Percentiles rank a stretch among this genome's conserved stretches.
These are phyloP conservation scores for Leuciscus idus DNA, from an alignment of 2,113 vertebrate species.

Conservation along the genomic window DNA sequence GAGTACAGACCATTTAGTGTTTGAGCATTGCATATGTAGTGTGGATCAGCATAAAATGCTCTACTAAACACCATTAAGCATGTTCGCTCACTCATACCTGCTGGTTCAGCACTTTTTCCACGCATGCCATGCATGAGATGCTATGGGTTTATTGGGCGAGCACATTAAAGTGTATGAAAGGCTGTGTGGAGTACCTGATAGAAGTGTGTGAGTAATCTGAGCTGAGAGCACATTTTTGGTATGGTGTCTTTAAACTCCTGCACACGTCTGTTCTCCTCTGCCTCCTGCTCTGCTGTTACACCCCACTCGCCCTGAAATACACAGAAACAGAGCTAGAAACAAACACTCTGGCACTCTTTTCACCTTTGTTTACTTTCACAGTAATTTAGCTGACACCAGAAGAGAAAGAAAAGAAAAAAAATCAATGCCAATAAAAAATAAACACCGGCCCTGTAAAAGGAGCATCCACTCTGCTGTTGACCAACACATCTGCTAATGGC, in stretches of 20 bases:
- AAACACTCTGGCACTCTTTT: constrained; percentile 9
- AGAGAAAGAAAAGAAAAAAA: background rate
- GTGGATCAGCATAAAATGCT: constrained; percentile 8
- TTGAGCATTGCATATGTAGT: background rate
- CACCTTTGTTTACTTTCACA: constrained; percentile 43
- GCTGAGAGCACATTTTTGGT: constrained; percentile 93
- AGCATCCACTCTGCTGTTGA: background rate
- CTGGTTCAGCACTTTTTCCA: background rate
- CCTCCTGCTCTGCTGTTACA: constrained; percentile 87
- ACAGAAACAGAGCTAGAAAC: constrained; percentile 15
- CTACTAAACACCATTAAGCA: constrained; percentile 15
- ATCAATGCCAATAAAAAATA: constrained; percentile 53
- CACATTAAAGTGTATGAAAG: background rate
- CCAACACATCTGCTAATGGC: constrained; percentile 16
- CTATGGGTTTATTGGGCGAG: background rate
- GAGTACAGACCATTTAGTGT: background rate
- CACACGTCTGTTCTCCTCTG: constrained; percentile 84
- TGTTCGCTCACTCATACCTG: background rate
- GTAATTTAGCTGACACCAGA: constrained; percentile 22
- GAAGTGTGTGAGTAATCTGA: constrained; percentile 92
- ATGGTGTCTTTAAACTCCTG: constrained; percentile 90
- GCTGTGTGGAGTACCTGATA: constrained; percentile 85
- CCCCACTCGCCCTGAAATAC: constrained; percentile 90
- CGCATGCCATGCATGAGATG: background rate
- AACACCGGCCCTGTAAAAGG: constrained; percentile 42